phyloP scores from a whole-genome alignment of 1,140 invertebrate genomes.

The Pemphigus obesinymphae region DNA sequence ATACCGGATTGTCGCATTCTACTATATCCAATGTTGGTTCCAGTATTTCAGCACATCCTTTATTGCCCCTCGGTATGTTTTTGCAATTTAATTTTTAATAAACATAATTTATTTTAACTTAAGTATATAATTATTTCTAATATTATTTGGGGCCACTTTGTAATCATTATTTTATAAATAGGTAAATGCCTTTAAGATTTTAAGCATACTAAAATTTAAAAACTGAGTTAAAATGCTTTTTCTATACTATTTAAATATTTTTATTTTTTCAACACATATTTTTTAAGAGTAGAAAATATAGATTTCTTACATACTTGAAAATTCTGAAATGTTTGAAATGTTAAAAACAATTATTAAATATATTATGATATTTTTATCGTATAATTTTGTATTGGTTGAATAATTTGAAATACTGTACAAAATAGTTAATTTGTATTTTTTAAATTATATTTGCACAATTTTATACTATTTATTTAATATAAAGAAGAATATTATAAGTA shows the following conservation, averaged over 20 bases:
- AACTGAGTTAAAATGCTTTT: background rate
- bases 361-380: background rate
- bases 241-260: background rate
- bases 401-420: too few species aligned
- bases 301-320: too few species aligned
- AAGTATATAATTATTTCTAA: background rate
- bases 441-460: background rate
- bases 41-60: conserved; percentile 76
- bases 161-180: background rate
- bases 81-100: conserved; percentile 34
- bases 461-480: background rate
- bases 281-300: background rate
- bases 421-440: background rate
- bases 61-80: conserved; percentile 63
- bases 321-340: too few species aligned
- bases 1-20: conserved; percentile 57
- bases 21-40: conserved; percentile 63
- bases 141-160: conserved; percentile 30
- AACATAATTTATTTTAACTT: conserved; percentile 26
- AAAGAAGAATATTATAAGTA: background rate
- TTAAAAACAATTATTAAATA: background rate
- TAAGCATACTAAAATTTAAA: too few species aligned
- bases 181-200: too few species aligned
- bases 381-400: background rate
- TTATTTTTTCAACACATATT: too few species aligned